phyloP scores from a whole-genome alignment of 2,888 invertebrate species.

The Halocaridina rubra region DNA sequence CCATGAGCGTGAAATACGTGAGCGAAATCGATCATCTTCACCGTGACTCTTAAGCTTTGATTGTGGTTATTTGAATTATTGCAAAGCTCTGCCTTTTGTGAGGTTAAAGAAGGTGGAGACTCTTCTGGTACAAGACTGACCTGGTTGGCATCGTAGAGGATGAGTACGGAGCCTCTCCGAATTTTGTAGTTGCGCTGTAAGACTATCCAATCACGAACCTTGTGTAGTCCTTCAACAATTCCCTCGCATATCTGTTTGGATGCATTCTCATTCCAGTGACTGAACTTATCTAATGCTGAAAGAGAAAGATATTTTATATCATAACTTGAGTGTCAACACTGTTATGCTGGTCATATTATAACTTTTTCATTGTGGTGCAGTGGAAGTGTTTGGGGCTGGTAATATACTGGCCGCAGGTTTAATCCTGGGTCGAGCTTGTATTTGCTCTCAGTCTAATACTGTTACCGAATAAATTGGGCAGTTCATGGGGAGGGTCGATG shows the following conservation, averaged over 20 bases:
- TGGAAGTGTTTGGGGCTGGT: too few relatives aligned
- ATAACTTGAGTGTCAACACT: too few relatives aligned
- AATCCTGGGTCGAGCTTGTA: too few relatives aligned
- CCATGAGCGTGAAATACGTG: conserved; percentile 41
- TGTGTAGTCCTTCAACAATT: not conserved
- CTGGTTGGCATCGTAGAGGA: conserved; percentile 31
- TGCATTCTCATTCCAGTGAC: not conserved
- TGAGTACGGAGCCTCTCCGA: conserved; percentile 30
- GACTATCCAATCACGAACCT: conserved; percentile 28
- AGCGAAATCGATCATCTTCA: conserved; percentile 49
- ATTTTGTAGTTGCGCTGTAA: conserved; percentile 30
- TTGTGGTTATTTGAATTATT: too few relatives aligned
- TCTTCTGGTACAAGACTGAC: not conserved
- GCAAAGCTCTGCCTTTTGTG: not conserved
- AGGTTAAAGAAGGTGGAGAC: not conserved
- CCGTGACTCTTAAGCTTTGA: not conserved
- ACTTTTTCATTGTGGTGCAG: too few relatives aligned
- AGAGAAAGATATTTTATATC: too few relatives aligned
- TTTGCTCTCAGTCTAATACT: too few relatives aligned
- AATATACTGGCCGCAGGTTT: too few relatives aligned
- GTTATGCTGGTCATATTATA: too few relatives aligned
- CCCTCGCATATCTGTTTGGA: not conserved
- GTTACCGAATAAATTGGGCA: too few relatives aligned
- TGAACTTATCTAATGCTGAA: not conserved
- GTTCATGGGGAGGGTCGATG: too few relatives aligned